Percentiles rank a stretch among this genome's conserved stretches.
Conservation (phyloP, 2,797 vertebrate species). For the Schizopygopsis pylzovi region DNA sequence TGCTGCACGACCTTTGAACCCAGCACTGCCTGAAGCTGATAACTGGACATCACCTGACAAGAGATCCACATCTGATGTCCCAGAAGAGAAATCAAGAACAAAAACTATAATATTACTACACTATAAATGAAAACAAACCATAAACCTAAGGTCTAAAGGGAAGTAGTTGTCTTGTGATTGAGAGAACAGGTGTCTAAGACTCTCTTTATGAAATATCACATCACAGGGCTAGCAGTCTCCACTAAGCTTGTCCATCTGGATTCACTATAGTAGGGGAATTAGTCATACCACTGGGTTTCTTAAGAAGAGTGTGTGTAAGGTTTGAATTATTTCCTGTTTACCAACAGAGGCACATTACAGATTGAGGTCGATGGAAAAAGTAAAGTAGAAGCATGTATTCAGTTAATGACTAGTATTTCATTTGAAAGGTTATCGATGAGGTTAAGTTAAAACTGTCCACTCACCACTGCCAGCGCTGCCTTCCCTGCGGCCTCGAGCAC, state of each 20-base stretch:
- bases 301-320: conserved; percentile 28
- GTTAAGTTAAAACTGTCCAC: conserved; percentile 60
- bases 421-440: not conserved
- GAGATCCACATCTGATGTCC: conserved; percentile 64
- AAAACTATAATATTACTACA: not conserved
- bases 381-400: conserved; percentile 14
- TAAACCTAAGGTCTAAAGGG: not conserved
- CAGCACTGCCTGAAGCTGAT: conserved; percentile 12
- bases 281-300: conserved; percentile 46
- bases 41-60: conserved; percentile 69
- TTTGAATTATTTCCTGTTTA: conserved; percentile 47
- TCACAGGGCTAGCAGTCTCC: not conserved
- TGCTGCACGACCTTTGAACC: conserved; percentile 15
- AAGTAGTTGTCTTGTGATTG: not conserved
- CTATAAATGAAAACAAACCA: not conserved
- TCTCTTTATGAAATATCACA: not conserved
- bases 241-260: conserved; percentile 23
- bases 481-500: conserved; percentile 82
- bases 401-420: conserved; percentile 2
- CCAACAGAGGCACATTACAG: conserved; percentile 34
- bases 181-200: conserved; percentile 1
- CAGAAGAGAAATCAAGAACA: conserved; percentile 44
- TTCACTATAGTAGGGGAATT: conserved; percentile 5
- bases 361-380: conserved; percentile 3
- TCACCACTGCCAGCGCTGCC: conserved; percentile 87